Percentiles rank a stretch among this genome's conserved stretches.
These are phyloP conservation scores for Pachycephala philippinensis DNA, from an alignment of 2,113 vertebrate species.

Conservation along the genomic window DNA sequence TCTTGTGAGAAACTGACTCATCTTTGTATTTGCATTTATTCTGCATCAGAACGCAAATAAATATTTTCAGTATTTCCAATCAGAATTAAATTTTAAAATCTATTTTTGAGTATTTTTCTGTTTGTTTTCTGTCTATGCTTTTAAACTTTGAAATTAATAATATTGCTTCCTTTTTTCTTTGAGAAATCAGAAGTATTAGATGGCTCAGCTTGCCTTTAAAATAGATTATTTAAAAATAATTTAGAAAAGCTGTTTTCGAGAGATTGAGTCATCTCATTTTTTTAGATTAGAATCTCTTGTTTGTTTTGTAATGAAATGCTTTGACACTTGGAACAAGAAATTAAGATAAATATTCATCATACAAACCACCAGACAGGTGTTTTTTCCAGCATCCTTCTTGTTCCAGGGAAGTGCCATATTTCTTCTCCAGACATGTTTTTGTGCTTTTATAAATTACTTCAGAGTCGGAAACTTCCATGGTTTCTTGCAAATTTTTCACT, in stretches of 20 bases:
- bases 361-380: background rate
- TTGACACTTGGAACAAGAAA: constrained; percentile 44
- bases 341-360: constrained; percentile 25
- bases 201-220: background rate
- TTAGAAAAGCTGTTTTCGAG: background rate
- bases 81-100: background rate
- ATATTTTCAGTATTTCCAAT: background rate
- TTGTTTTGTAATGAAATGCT: constrained; percentile 39
- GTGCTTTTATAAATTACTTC: background rate
- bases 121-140: background rate
- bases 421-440: background rate
- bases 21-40: background rate
- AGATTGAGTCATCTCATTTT: constrained; percentile 18
- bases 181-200: background rate
- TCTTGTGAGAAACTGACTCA: background rate
- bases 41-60: background rate
- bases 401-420: background rate
- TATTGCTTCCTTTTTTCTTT: background rate
- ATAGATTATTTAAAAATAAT: constrained; percentile 14
- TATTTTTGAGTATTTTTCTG: background rate
- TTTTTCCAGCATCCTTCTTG: background rate
- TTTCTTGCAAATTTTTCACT: background rate
- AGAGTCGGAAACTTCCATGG: background rate
- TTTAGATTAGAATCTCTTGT: constrained; percentile 36
- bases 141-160: background rate